phyloP scores from a whole-genome alignment of 1,140 invertebrate species.

The Bombus waltoni region DNA sequence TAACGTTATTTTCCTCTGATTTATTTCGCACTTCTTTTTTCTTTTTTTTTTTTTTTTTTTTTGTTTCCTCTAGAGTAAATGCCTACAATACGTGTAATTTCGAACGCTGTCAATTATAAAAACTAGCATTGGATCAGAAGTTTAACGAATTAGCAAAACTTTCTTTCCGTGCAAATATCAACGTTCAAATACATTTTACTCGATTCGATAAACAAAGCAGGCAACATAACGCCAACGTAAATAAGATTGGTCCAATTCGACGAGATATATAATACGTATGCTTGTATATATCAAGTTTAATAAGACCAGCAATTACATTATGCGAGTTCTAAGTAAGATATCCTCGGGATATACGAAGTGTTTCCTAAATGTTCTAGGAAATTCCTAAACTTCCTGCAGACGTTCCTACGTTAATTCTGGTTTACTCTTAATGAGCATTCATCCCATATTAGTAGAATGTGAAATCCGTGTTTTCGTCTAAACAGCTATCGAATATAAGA shows the following conservation, averaged over 20 bases:
- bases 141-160: not conserved
- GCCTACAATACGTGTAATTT: not conserved
- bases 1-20: constrained; percentile 14
- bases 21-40: not conserved
- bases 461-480: constrained; percentile 22
- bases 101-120: not conserved
- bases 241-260: not conserved
- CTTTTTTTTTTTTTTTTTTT: not conserved
- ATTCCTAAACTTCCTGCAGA: constrained; percentile 29
- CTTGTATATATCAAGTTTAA: not conserved
- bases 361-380: constrained; percentile 46
- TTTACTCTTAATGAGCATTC: constrained; percentile 29
- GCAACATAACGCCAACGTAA: not conserved
- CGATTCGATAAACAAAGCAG: too few relatives aligned
- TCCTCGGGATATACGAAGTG: constrained; percentile 28
- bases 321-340: constrained; percentile 32
- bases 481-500: not conserved
- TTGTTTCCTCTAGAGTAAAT: not conserved
- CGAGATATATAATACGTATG: not conserved
- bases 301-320: constrained; percentile 26
- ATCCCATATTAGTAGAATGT: constrained; percentile 6
- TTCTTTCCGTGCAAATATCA: not conserved
- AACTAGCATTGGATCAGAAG: not conserved
- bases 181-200: not conserved
- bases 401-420: constrained; percentile 39